A percentile compares a stretch with the other conserved stretches of the same genome.
Evolutionary conservation across 2,888 invertebrate species (phyloP).

Genomic region (Hirtodrosophila histrioides): DNA sequence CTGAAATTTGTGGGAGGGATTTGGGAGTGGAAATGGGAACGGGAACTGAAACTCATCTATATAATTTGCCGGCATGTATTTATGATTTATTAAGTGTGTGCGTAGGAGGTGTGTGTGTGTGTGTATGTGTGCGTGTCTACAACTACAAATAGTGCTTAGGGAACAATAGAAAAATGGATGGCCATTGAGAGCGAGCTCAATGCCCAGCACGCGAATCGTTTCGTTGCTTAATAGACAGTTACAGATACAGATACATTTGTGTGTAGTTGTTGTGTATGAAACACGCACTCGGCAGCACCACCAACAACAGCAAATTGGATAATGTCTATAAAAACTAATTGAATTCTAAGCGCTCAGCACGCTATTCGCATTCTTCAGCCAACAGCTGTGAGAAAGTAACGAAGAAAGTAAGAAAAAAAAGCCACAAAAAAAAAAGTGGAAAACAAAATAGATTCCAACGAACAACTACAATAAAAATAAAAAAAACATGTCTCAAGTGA

Average conservation of each 20-base stretch:
- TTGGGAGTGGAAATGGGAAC: conserved; percentile 3
- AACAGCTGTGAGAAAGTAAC: conserved; percentile 70
- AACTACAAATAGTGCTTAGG: conserved; percentile 70
- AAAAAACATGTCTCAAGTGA: conserved; percentile 63
- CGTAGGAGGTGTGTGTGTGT: conserved; percentile 38
- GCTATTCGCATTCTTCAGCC: conserved; percentile 67
- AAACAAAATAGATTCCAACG: conserved; percentile 35
- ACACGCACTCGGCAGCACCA: conserved; percentile 59
- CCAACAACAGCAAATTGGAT: conserved; percentile 73
- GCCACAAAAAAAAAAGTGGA: conserved; percentile 28
- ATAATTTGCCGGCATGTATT: conserved; percentile 79
- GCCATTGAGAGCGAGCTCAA: conserved; percentile 69
- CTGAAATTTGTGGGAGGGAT: conserved; percentile 33
- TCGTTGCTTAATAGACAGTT: conserved; percentile 63
- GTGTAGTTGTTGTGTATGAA: conserved; percentile 33
- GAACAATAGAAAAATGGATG: conserved; percentile 75
- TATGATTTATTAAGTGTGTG: conserved; percentile 77
- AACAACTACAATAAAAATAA: conserved; percentile 32
- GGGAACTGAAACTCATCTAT: conserved; percentile 59
- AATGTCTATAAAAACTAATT: conserved; percentile 80
- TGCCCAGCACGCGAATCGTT: conserved; percentile 76
- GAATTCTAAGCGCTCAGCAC: conserved; percentile 79
- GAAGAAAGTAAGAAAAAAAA: conserved; percentile 56
- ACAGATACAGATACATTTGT: conserved; percentile 60
- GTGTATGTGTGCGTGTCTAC: conserved; percentile 56